Percentiles rank a stretch among this genome's conserved stretches.
Evolutionary conservation across 2,113 vertebrate genomes (phyloP).

Genomic region (Periophthalmodon schlosseri): DNA sequence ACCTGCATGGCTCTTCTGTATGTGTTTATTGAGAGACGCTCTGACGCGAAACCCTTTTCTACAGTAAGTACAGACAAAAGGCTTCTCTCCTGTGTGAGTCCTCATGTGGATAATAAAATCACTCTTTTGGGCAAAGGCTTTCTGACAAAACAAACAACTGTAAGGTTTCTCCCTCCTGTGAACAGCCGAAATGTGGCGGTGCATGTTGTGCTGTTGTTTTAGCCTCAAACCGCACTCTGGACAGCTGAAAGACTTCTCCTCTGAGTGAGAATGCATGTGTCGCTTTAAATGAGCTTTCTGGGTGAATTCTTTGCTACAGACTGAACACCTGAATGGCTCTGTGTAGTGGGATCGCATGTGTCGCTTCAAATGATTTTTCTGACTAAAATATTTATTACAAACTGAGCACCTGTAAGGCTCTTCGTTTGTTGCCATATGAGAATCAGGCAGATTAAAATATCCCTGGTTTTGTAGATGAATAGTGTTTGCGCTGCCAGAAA

Average conservation of each 20-base stretch:
- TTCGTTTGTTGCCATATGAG: background rate
- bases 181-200: background rate
- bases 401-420: background rate
- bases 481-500: background rate
- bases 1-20: background rate
- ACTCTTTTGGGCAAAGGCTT: background rate
- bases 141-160: background rate
- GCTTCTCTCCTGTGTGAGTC: background rate
- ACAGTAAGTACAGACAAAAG: background rate
- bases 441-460: background rate
- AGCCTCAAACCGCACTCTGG: background rate
- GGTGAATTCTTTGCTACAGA: background rate
- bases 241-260: constrained; percentile 5
- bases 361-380: background rate
- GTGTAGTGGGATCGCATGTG: background rate
- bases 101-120: constrained; percentile 5
- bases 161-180: background rate
- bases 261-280: background rate
- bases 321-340: background rate
- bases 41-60: background rate
- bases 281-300: background rate
- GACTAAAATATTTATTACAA: background rate
- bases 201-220: constrained; percentile 5
- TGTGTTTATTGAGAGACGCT: background rate
- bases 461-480: background rate